A percentile compares a stretch with the other conserved stretches of the same genome.
phyloP scores from a whole-genome alignment of 2,888 invertebrate species.

The Entomobrya multifasciata region DNA sequence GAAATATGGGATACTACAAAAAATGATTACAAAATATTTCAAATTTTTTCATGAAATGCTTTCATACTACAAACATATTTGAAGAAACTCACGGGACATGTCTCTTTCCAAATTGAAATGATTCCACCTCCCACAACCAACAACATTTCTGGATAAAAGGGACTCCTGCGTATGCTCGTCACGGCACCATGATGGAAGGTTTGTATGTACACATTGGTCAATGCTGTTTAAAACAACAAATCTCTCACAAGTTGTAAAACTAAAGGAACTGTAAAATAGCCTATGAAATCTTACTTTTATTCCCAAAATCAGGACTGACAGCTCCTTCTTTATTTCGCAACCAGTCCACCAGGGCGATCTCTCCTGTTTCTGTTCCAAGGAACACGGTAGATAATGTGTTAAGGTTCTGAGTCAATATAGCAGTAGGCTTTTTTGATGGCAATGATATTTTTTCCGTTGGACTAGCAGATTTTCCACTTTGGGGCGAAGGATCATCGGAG shows the following conservation, averaged over 20 bases:
- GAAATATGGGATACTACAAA: conserved; percentile 75
- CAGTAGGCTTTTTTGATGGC: conserved; percentile 23
- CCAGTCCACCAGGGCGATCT: conserved; percentile 76
- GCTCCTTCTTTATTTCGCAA: conserved; percentile 76
- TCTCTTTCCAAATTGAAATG: conserved; percentile 74
- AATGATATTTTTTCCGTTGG: neutral
- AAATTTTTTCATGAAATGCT: no score
- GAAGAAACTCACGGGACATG: conserved; percentile 43
- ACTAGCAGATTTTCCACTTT: no score
- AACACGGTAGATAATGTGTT: conserved; percentile 71
- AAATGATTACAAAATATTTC: neutral
- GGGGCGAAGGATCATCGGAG: conserved; percentile 33
- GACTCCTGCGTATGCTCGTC: conserved; percentile 84
- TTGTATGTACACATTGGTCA: conserved; percentile 70
- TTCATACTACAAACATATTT: no score
- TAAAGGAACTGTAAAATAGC: neutral
- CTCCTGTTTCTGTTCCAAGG: conserved; percentile 77
- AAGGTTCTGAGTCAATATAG: conserved; percentile 5
- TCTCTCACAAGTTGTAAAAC: neutral
- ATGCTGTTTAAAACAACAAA: conserved; percentile 38
- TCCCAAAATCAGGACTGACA: conserved; percentile 72
- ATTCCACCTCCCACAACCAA: conserved; percentile 89
- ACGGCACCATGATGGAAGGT: conserved; percentile 88
- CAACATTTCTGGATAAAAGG: conserved; percentile 85
- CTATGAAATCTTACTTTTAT: conserved; percentile 67